A percentile compares a stretch with the other conserved stretches of the same genome.
Evolutionary conservation across 2,113 vertebrate genomes (phyloP).

Genomic region (Arothron firmamentum): DNA sequence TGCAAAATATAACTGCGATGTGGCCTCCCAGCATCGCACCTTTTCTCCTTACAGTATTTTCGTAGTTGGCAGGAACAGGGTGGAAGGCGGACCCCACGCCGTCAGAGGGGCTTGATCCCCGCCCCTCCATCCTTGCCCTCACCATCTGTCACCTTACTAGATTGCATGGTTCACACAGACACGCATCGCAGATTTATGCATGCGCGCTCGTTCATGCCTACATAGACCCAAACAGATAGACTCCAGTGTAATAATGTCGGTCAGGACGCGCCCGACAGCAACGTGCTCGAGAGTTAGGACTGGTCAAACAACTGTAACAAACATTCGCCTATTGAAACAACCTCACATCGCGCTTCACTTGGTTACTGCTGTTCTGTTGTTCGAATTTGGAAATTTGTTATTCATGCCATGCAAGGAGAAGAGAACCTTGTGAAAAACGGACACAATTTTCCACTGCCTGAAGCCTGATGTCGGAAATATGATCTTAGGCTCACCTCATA

Average conservation of each 20-base stretch:
- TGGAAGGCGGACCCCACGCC: slow-evolving; percentile 52
- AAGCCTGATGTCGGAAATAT: slow-evolving; percentile 64
- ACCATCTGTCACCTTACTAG: slow-evolving; percentile 75
- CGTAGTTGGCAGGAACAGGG: slow-evolving; percentile 55
- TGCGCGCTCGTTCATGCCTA: slow-evolving; percentile 15
- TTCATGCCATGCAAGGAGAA: slow-evolving; percentile 31
- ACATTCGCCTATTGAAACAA: slow-evolving; percentile 9
- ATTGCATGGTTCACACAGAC: slow-evolving; percentile 35
- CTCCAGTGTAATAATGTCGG: not conserved
- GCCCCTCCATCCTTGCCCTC: slow-evolving; percentile 55
- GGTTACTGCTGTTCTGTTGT: slow-evolving; percentile 31
- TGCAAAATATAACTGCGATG: slow-evolving; percentile 34
- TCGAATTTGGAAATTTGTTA: slow-evolving; percentile 49
- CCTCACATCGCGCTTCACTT: slow-evolving; percentile 8
- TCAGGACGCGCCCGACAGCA: not conserved
- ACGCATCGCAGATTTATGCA: slow-evolving; percentile 28
- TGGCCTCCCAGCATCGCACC: slow-evolving; percentile 34
- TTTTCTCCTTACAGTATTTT: slow-evolving; percentile 58
- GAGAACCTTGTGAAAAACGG: slow-evolving; percentile 51
- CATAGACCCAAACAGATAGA: not conserved
- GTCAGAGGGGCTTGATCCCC: slow-evolving; percentile 68
- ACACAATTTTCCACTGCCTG: slow-evolving; percentile 54
- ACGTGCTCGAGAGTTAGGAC: not conserved
- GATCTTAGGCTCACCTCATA: slow-evolving; percentile 65
- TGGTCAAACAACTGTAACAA: not conserved